Base-by-base conservation (phyloP, 2,797 vertebrate species). In the Mionectes olivaceus region DNA sequence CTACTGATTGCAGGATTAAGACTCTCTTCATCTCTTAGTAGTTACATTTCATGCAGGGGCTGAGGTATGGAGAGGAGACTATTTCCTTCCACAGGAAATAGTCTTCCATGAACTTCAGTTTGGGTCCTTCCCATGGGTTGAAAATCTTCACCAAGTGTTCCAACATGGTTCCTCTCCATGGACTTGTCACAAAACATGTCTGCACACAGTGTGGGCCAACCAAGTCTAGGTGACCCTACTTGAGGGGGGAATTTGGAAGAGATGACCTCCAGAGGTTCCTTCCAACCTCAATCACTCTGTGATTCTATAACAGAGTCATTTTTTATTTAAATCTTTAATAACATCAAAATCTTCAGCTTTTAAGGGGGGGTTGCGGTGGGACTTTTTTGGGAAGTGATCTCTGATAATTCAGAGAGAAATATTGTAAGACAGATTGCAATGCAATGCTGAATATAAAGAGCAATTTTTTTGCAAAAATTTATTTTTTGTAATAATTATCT, bases 311-410 rank as follows among this genome's bases (percentile, higher is more conserved):
- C 43, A 52, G 30, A 7, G 14, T 0, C 4, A 5, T 21, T 65
- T 69, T 68, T 39, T 22, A 30, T 39, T 46, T 12, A 39, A 46
- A 67, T 52, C 28, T 33, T 46, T 33, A 44, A 50, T 50, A 44
- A 44, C 11, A 52, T 25, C 11, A 52, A 59, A 80, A 52, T 6
- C 3, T 30, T 33, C n/a, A 6, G 23, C 4, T 39, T 67, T 67
- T 46, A 22, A 8, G 9, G 17, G 4, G 11, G 7, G 4, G 1
- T 25, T 59, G 13, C 4, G 4, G 15, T 28, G 4, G 4, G 1
- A 3, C 2, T 59, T 65, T 27, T 28, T 3, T 2, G 4, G 3
- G 5, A 3, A 13, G 3, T 35, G 9, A 44, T 7, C 13, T 78
- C 17, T 24, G 15, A 12, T 69, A 71, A 22, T 78, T 67, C 9